A percentile compares a stretch with the other conserved stretches of the same genome.
These are phyloP conservation scores for Fopius arisanus DNA, from an alignment of 1,140 invertebrate genomes.

Conservation along the genomic window DNA sequence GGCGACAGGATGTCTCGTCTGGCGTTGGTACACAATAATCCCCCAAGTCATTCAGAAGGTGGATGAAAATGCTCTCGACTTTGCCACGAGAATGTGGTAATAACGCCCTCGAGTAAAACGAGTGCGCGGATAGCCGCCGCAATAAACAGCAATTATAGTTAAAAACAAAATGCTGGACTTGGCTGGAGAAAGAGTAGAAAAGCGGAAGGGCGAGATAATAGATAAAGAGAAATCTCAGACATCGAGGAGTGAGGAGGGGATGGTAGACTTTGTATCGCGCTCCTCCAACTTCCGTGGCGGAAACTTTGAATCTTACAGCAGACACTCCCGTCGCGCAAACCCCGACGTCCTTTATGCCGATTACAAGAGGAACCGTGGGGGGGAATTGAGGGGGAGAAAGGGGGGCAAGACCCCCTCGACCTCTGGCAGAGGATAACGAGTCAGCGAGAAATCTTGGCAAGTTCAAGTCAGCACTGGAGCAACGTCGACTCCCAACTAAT, in stretches of 20 bases:
- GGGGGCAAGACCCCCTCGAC: neutral
- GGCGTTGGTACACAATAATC: slow-evolving; percentile 27
- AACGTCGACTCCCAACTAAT: neutral
- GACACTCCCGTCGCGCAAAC: neutral
- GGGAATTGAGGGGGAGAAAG: neutral
- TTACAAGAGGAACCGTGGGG: no score
- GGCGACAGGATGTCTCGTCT: slow-evolving; percentile 30
- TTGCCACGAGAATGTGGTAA: slow-evolving; percentile 35
- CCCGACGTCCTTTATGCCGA: slow-evolving; percentile 7
- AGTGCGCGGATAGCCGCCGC: slow-evolving; percentile 6
- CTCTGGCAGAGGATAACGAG: neutral
- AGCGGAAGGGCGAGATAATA: neutral
- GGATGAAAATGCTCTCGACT: slow-evolving; percentile 18
- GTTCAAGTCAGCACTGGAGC: neutral
- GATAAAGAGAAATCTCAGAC: neutral
- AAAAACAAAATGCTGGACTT: slow-evolving; percentile 18
- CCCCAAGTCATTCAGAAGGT: slow-evolving; percentile 16
- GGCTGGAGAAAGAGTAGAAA: neutral
- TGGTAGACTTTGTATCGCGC: neutral
- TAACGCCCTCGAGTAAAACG: slow-evolving; percentile 36
- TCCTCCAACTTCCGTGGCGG: neutral
- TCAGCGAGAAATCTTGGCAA: neutral
- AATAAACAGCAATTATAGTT: slow-evolving; percentile 46
- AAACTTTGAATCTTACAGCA: slow-evolving; percentile 5
- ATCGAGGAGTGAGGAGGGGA: neutral